phyloP scores from a whole-genome alignment of 92 coral and sea anemone species.

The Epizoanthus illoricatus region DNA sequence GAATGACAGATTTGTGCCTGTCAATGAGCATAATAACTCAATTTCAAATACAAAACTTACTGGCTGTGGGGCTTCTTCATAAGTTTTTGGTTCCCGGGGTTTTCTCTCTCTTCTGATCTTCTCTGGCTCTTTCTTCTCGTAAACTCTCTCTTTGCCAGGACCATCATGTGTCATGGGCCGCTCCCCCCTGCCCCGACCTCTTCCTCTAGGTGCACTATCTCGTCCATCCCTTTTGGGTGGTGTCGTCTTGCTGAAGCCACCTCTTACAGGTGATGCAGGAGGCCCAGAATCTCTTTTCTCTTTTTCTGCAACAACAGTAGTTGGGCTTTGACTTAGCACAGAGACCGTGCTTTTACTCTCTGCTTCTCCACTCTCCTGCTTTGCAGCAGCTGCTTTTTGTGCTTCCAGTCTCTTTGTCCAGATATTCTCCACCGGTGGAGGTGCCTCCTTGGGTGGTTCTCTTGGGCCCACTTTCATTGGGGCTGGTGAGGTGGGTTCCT shows the following conservation, averaged over 20 bases:
- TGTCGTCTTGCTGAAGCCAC: conserved; percentile 44
- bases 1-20: no score
- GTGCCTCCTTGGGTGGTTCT: conserved; percentile 58
- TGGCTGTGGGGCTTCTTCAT: conserved; percentile 74
- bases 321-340: not conserved
- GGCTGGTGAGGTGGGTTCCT: conserved; percentile 34
- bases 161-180: conserved; percentile 35
- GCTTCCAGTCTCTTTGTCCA: conserved; percentile 82
- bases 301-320: conserved; percentile 18
- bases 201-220: conserved; percentile 61
- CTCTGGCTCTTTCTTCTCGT: conserved; percentile 45
- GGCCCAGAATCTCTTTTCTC: conserved; percentile 39
- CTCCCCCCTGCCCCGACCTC: conserved; percentile 86
- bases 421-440: conserved; percentile 76
- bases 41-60: conserved; percentile 46
- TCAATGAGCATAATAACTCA: not conserved
- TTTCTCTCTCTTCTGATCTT: conserved; percentile 76
- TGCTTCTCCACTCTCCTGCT: conserved; percentile 21
- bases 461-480: conserved; percentile 29
- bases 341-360: conserved; percentile 8
- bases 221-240: conserved; percentile 52
- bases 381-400: conserved; percentile 59
- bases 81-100: conserved; percentile 78
- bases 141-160: conserved; percentile 47
- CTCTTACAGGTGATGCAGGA: conserved; percentile 60